Base-by-base conservation (phyloP, 2,113 vertebrate species). In the Tricholaema leucomelas region DNA sequence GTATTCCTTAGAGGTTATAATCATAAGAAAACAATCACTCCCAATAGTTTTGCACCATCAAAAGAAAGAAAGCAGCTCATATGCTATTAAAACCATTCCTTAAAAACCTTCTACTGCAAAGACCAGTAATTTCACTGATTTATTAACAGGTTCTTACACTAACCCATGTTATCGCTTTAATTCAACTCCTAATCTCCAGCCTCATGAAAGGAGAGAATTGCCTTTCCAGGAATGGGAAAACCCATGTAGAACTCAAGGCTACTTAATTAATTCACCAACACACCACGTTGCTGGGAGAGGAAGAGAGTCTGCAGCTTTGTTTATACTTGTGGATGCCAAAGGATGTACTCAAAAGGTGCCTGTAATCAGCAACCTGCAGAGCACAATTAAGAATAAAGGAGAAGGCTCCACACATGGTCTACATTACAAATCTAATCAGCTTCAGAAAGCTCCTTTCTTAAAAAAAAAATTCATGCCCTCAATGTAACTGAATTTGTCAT, bases 231-330 rank as follows among this genome's bases (percentile, higher is more conserved):
- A 13, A 73, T 6, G 36, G 54, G 55, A 36, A 95, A 94, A 86
- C 48, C 48, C 56, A 91, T 2, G 58, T 16, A 93, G 86, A 94
- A 95, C 28, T 30, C 69, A 79, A 83, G 55, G 91, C 66, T 81
- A 55, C 81, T 91, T 85, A 56, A 55, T 81, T 88, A 95, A 92
- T 89, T 94, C 88, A 94, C 91, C 96, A 93, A 91, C 50, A 95
- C 87, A 87, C 81, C 73, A 75, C 21, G 6, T 73, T 83, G 85
- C 46, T 85, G 80, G 76, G 80, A 78, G 83, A 92, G 59, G 60
- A 82, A 93, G 78, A 91, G 46, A 5, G 52, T 94, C 91, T 96
- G 74, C 86, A 95, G 91, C 94, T 97, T 97, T 97, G 92, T 96
- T 97, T 93, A 92, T 76, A 69, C 87, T 87, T 85, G 13, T 60